Base-by-base conservation (phyloP, 37 sponge, comb jelly and placozoan species). In the Amphimedon queenslandica region DNA sequence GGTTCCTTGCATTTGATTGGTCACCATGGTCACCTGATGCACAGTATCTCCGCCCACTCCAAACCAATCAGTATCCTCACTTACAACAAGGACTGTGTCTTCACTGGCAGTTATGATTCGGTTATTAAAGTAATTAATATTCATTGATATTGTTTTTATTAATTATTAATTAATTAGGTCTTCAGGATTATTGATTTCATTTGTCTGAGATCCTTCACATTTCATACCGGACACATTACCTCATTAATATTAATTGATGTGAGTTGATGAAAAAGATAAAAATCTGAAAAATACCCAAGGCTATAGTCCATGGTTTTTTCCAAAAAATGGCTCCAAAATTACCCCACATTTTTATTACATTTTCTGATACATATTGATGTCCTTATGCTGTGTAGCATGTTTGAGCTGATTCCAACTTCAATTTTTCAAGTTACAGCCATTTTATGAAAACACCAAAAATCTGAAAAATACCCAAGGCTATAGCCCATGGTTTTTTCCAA, bases 21-120 rank as follows among this genome's bases (percentile, higher is more conserved):
- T 23, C 64, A 55, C 39, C 42, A 69, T 55, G 87, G 91, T 1
- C 29, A 32, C 2, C 42, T 69, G 42, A 42, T 31, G 4, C 42
- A 77, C 5, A 33, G 69, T 60, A 47, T 85, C 57, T 65, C 39
- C 24, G 71, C 87, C 47, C 86, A 85, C 60, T 35, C 34, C 42
- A 72, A 58, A 38, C 74, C 91, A 3, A 66, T 90, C 47, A 74
- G 83, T 75, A 69, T 85, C 0, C 31, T 90, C 58, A 71, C 55
- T 27, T 75, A 75, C 67, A 36, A 23, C 2, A 60, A 39, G 18
- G 72, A 63, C 25, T 33, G 42, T 18, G 69, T 89, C 10, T 64
- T 89, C 55, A 79, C 58, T 35, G 90, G 90, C 2, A 63, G 84
- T 10, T 80, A 83, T 24, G 90, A 89, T 23, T 37, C 60, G 3